Evolutionary conservation across 2,888 invertebrate species (phyloP), one percentile per base, ranked within the genome.

Genomic region (Steinernema carpocapsae): DNA sequence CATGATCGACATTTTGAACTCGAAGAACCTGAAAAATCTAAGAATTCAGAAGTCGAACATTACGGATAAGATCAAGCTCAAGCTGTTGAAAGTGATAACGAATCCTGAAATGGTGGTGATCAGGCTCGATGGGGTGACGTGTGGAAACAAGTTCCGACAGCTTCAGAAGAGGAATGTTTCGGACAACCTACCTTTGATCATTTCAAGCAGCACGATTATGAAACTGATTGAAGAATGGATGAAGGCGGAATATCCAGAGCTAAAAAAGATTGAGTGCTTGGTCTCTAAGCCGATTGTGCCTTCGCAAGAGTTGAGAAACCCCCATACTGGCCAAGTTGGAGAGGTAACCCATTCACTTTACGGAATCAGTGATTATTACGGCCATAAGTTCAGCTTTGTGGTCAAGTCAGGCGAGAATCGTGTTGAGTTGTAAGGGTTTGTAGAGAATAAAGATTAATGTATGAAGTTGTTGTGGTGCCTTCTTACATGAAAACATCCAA

Each of bases 51-150:
- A 32, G 32, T n/a, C 64, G 32, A 64, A 64, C 64, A n/a, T 64
- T 17, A 6, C 64, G 2, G 32, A 64, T 1, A 64, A 64, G 64
- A 7, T 64, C 17, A 64, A 64, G 32, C 24, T 12, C 17, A 29
- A n/a, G 32, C 64, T 64, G 1, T n/a, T 32, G 32, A 7, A 64
- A 17, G 29, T 29, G 64, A 29, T 64, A 4, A 64, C 22, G 32
- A 64, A 64, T 26, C 64, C 64, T 12, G 64, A 29, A 26, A 10
- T 64, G 29, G 64, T 64, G 64, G 64, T 29, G 64, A 17, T 64
- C 37, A 1, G 32, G 29, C 29, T 64, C 4, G 64, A 29, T 6
- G 37, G 19, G 2, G 64, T 64, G 2, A 64, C 29, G 1, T 22
- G 22, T 7, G 64, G 64, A 17, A 6, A 29, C 26, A 29, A 64